phyloP scores from a whole-genome alignment of 2,797 vertebrate species.

The Fundulus diaphanus region DNA sequence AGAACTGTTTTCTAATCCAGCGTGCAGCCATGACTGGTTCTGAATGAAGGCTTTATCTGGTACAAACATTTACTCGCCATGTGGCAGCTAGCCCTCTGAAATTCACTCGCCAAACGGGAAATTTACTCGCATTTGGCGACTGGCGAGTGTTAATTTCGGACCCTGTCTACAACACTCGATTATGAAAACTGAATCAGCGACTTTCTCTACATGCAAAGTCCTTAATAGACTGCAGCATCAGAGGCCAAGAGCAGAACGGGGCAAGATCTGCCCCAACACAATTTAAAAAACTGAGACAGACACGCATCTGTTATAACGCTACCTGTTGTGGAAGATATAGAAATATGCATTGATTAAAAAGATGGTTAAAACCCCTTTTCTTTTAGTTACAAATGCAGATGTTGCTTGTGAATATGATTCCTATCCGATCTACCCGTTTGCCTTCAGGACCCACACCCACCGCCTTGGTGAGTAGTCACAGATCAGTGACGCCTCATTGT shows the following conservation, averaged over 20 bases:
- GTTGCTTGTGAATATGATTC: constrained; percentile 90
- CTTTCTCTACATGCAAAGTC: too few species aligned
- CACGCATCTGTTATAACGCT: background rate
- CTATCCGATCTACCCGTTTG: constrained; percentile 94
- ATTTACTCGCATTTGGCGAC: too few species aligned
- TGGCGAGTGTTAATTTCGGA: too few species aligned
- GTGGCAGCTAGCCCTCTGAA: too few species aligned
- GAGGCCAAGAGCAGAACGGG: too few species aligned
- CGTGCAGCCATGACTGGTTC: too few species aligned
- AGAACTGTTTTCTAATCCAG: too few species aligned
- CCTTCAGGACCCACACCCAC: constrained; percentile 97
- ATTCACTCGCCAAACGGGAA: too few species aligned
- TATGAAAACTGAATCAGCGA: background rate
- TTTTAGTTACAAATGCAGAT: constrained; percentile 91
- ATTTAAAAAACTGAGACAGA: background rate
- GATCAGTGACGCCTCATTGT: background rate
- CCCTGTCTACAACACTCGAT: background rate
- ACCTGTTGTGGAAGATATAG: background rate
- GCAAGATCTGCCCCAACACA: too few species aligned
- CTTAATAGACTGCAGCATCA: too few species aligned
- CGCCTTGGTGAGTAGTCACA: constrained; percentile 85
- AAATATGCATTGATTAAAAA: background rate
- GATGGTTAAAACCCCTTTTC: background rate
- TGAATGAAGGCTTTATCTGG: too few species aligned
- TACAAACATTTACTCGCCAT: too few species aligned